Percentiles rank a stretch among this genome's conserved stretches.
Evolutionary conservation across 2,113 vertebrate species (phyloP).

Genomic region (Lophochroa leadbeateri): DNA sequence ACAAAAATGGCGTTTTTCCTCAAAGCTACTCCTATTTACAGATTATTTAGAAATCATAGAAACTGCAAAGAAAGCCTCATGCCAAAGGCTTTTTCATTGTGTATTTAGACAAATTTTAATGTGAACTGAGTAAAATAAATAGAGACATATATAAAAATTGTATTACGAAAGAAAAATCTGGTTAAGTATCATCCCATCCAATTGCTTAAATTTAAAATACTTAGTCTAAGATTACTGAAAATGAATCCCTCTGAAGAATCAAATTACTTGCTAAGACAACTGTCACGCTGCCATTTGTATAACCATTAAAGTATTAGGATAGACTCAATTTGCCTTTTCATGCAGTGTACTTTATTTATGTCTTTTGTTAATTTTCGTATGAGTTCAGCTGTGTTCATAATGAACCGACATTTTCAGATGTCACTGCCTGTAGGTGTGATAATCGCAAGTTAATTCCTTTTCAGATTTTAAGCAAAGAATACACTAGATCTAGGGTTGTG

Average conservation of each 20-base stretch:
- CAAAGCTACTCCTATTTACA: neutral
- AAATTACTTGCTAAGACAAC: neutral
- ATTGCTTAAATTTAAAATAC: neutral
- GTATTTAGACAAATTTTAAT: neutral
- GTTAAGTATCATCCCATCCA: neutral
- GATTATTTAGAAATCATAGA: neutral
- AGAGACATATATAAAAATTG: neutral
- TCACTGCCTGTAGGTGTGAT: neutral
- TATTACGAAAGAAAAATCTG: neutral
- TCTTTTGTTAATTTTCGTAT: neutral
- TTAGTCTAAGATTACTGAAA: neutral
- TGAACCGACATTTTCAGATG: neutral
- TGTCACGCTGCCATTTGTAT: neutral
- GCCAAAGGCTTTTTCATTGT: neutral
- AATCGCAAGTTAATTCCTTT: neutral
- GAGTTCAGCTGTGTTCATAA: neutral
- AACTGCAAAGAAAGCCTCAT: neutral
- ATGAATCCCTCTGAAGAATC: neutral
- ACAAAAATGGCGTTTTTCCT: neutral
- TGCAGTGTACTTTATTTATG: neutral
- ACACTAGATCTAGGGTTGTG: neutral
- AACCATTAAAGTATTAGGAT: neutral
- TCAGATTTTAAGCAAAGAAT: slow-evolving; percentile 16
- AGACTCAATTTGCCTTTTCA: neutral
- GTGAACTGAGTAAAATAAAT: neutral